Base-by-base conservation (phyloP, 2,888 invertebrate species). In the Schizaphis graminum region DNA sequence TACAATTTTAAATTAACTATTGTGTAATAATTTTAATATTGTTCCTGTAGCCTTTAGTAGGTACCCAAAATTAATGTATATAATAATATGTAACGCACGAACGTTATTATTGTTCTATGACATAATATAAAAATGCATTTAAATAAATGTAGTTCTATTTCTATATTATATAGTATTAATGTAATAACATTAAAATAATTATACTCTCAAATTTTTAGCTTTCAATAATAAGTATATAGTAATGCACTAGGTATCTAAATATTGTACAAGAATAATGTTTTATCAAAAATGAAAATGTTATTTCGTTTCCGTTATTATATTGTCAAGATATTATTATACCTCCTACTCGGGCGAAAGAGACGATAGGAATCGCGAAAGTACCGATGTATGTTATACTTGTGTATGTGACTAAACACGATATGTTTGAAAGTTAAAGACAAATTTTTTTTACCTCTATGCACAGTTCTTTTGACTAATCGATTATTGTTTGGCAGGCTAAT, bases 301-400 rank as follows among this genome's bases (percentile, higher is more conserved):
- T 21, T 61, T n/a, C 26, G 47, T 47, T n/a, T 21, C 24, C 16
- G 57, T 57, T 26, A 21, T 57, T 7, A 57, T 28, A 24, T 41
- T 77, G 8, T 77, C 67, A 67, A 67, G 26, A n/a, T 67, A 67
- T n/a, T 11, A 11, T 16, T 77, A 77, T 24, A 77, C 35, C 21
- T 35, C 77, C 77, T 77, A 57, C 16, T 41, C 13, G 35, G 11
- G 35, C 11, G 26, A 89, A 28, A n/a, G 21, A 28, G 10, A 90
- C 35, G 67, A 91, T 91, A 91, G 47, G 67, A 35, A 91, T 91
- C 90, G 67, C 41, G 67, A 91, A 91, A 91, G 90, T 77, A 49
- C 10, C 35, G 35, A 35, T 91, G 35, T 61, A 10, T 90, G 21
- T 61, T 90, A 35, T 77, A 77, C 1, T 35, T 77, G 8, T 77